Percentiles rank a stretch among this genome's conserved stretches.
phyloP scores from a whole-genome alignment of 2,797 vertebrate genomes.

The Sarcoramphus papa region DNA sequence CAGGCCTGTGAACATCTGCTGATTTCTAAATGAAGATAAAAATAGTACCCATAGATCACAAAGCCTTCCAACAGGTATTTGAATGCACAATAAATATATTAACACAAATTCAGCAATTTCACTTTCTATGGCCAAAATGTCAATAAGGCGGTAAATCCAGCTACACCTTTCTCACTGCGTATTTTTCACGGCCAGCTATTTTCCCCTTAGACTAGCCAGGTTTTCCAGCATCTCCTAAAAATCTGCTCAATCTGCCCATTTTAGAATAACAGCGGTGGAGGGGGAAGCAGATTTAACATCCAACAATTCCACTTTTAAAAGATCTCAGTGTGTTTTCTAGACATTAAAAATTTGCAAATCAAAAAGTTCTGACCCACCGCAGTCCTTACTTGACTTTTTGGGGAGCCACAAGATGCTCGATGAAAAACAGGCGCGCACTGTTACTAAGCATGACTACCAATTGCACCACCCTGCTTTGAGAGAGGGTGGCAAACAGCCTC shows the following conservation, averaged over 20 bases:
- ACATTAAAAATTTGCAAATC: neutral
- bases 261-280: neutral
- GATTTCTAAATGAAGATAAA: slow-evolving; percentile 13
- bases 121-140: neutral
- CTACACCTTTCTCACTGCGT: neutral
- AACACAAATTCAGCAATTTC: neutral
- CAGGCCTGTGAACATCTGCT: neutral
- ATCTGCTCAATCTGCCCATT: neutral
- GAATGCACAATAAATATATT: neutral
- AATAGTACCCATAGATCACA: slow-evolving; percentile 5
- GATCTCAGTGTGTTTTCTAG: neutral
- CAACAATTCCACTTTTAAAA: neutral
- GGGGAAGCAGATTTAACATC: neutral
- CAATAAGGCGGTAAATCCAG: neutral
- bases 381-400: neutral
- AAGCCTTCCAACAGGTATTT: neutral
- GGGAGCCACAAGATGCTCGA: neutral
- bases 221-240: neutral
- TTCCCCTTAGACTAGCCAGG: neutral
- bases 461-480: neutral
- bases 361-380: neutral
- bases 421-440: neutral
- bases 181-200: neutral
- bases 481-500: neutral
- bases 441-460: neutral